Evolutionary conservation across 2,888 invertebrate species (phyloP).

Genomic region (Microplitis manilae): DNA sequence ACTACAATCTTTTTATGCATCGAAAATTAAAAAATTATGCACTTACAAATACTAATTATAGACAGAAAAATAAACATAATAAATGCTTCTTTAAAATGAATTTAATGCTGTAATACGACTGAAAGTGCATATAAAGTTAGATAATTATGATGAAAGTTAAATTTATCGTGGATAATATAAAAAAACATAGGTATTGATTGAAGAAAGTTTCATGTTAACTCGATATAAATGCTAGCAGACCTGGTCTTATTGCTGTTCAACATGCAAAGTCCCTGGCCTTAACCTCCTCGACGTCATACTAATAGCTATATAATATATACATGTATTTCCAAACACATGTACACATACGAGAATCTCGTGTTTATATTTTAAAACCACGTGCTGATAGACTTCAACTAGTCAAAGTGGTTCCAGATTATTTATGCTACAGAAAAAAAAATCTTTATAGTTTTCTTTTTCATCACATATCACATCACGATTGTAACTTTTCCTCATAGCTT

Average conservation of each 20-base stretch:
- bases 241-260: constrained; percentile 42
- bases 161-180: neutral
- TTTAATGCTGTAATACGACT: constrained; percentile 1
- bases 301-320: constrained; percentile 10
- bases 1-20: neutral
- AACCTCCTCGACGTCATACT: constrained; percentile 43
- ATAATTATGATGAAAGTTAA: constrained; percentile 10
- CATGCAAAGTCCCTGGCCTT: constrained; percentile 48
- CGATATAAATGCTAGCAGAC: constrained; percentile 29
- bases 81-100: neutral
- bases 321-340: neutral
- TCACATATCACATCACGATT: neutral
- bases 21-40: neutral
- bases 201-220: constrained; percentile 34
- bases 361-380: constrained; percentile 13
- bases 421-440: neutral
- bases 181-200: constrained; percentile 32
- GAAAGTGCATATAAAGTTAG: constrained; percentile 4
- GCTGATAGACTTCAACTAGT: neutral
- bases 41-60: neutral
- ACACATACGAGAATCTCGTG: neutral
- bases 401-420: constrained; percentile 3
- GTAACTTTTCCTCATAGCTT: neutral
- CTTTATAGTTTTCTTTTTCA: neutral
- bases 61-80: constrained; percentile 1